These are phyloP conservation scores for Oophaga pumilio DNA, from an alignment of 2,113 vertebrate genomes.

Conservation along the genomic window DNA sequence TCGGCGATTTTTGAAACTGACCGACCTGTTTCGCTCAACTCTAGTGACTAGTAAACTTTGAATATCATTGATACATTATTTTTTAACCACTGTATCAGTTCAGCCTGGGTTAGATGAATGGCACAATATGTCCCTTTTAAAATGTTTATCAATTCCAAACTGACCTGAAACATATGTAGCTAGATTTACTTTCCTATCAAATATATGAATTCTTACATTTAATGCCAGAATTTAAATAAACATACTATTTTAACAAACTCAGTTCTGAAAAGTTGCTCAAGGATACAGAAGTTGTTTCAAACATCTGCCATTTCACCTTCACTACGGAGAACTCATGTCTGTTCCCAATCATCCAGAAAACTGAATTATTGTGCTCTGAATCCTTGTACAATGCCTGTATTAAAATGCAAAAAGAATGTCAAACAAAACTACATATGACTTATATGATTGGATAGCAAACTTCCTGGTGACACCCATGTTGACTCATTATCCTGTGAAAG, in stretches of 20 bases:
- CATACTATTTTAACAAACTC: not conserved
- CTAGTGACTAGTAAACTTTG: no score
- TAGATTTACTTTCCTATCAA: not conserved
- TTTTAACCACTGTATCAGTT: not conserved
- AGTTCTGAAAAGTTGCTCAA: not conserved
- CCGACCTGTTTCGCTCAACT: no score
- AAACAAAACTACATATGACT: conserved; percentile 28
- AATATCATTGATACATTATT: not conserved
- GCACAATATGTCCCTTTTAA: not conserved
- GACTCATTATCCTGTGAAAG: not conserved
- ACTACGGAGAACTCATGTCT: conserved; percentile 14
- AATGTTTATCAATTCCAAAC: not conserved
- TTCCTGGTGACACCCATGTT: conserved; percentile 28
- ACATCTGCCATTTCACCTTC: conserved; percentile 41
- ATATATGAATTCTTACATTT: not conserved
- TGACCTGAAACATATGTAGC: not conserved
- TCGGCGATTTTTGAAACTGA: no score
- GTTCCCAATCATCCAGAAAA: conserved; percentile 50
- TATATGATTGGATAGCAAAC: conserved; percentile 19
- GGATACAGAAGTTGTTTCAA: conserved; percentile 19
- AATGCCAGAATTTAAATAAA: not conserved
- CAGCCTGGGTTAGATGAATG: not conserved
- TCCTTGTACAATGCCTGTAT: conserved; percentile 19
- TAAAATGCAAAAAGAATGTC: conserved; percentile 27
- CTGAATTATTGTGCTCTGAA: not conserved